These are phyloP conservation scores for Philhelius pedissequus DNA, from an alignment of 2,888 invertebrate genomes.

Conservation along the genomic window DNA sequence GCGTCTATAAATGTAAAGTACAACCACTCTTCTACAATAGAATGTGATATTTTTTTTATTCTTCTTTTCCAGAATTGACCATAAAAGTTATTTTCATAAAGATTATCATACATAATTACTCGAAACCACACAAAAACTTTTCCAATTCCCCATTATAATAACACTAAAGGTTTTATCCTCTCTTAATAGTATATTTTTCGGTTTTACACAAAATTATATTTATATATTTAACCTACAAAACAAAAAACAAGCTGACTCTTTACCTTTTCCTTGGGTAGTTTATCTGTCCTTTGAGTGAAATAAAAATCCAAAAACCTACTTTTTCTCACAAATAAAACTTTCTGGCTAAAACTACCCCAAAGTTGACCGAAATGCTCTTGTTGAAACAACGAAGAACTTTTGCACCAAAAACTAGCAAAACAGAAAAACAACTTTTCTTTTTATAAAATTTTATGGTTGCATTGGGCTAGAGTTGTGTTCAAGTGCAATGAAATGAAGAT, in stretches of 20 bases:
- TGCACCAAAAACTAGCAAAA: not conserved
- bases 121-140: constrained; percentile 20
- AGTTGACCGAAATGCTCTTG: not conserved
- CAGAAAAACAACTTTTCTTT: not conserved
- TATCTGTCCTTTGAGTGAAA: not conserved
- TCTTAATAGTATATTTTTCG: not conserved
- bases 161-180: constrained; percentile 34
- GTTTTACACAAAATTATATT: constrained; percentile 16
- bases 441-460: not conserved
- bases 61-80: not conserved
- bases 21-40: not conserved
- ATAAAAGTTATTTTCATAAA: constrained; percentile 5
- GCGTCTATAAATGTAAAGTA: not conserved
- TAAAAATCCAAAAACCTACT: not conserved
- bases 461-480: not conserved
- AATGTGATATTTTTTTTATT: not conserved
- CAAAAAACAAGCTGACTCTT: not conserved
- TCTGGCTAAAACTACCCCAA: not conserved
- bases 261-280: not conserved
- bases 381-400: not conserved
- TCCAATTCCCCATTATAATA: constrained; percentile 44
- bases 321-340: not conserved
- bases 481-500: not conserved
- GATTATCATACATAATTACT: constrained; percentile 53
- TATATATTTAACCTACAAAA: not conserved